phyloP scores from a whole-genome alignment of 2,113 vertebrate genomes.

The Aix galericulata region DNA sequence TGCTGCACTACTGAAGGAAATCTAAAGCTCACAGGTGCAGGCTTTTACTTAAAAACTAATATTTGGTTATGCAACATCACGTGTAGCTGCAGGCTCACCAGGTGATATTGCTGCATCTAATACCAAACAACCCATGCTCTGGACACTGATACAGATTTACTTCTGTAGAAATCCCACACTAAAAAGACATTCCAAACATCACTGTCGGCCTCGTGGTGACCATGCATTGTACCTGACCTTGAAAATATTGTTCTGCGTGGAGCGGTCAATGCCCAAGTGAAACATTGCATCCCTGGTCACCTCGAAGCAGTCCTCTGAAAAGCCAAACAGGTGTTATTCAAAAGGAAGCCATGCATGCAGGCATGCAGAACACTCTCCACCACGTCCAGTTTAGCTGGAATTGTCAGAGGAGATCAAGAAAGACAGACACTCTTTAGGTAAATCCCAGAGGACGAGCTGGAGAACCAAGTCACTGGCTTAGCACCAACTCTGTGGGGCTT shows the following conservation, averaged over 20 bases:
- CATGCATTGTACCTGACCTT: slow-evolving; percentile 78
- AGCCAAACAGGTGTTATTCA: slow-evolving; percentile 32
- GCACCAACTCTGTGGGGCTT: neutral
- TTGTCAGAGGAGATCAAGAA: neutral
- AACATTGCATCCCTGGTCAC: slow-evolving; percentile 91
- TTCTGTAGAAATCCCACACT: neutral
- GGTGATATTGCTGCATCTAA: neutral
- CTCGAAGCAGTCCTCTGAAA: slow-evolving; percentile 89
- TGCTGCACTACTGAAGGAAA: neutral
- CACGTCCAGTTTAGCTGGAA: neutral
- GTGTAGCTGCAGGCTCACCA: neutral
- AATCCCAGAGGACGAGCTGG: neutral
- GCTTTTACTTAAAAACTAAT: neutral
- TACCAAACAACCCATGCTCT: neutral
- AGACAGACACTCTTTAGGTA: neutral
- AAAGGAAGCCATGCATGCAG: neutral
- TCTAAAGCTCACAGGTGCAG: neutral
- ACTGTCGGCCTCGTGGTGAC: neutral
- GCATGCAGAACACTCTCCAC: neutral
- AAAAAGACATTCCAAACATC: neutral
- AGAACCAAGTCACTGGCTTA: neutral
- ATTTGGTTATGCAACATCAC: neutral
- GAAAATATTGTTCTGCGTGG: slow-evolving; percentile 86
- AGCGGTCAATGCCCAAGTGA: slow-evolving; percentile 85
- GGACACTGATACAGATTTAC: neutral